These are phyloP conservation scores for Cyrtonyx montezumae DNA, from an alignment of 2,113 vertebrate species.

Conservation along the genomic window DNA sequence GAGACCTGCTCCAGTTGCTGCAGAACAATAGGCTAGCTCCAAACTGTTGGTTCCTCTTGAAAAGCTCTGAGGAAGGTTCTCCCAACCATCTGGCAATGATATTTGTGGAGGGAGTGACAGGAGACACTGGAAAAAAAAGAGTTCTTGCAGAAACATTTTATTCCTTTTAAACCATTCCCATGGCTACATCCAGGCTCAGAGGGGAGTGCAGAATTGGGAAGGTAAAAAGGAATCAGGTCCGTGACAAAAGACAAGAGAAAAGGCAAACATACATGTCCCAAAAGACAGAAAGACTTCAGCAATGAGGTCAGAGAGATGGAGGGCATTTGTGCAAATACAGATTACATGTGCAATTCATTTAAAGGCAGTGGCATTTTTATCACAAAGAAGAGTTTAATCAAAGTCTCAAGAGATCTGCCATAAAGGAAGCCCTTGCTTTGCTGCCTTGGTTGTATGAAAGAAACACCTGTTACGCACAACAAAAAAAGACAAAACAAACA, in stretches of 20 bases:
- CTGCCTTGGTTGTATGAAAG: constrained; percentile 60
- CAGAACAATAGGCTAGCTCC: background rate
- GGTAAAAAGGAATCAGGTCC: background rate
- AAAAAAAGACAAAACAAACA: constrained; percentile 62
- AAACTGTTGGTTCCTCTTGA: background rate
- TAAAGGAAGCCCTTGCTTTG: constrained; percentile 61
- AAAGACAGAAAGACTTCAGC: background rate
- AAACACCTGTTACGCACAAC: constrained; percentile 66
- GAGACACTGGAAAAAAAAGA: background rate
- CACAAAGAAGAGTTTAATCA: constrained; percentile 71
- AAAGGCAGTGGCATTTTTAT: constrained; percentile 51
- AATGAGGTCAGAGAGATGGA: background rate
- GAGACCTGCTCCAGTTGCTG: background rate
- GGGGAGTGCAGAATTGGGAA: background rate
- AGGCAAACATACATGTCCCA: background rate
- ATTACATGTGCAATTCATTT: constrained; percentile 33
- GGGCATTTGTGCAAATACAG: constrained; percentile 29
- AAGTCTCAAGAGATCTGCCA: constrained; percentile 64
- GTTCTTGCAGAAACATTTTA: background rate
- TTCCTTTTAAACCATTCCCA: constrained; percentile 13
- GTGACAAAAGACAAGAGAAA: background rate
- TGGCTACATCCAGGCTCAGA: background rate
- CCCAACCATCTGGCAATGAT: accelerated
- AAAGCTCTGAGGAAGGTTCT: background rate
- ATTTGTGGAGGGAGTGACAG: background rate